Percentiles rank a stretch among this genome's conserved stretches.
These are phyloP conservation scores for Corella eumyota DNA, from an alignment of 23 tunicate species.

Conservation along the genomic window DNA sequence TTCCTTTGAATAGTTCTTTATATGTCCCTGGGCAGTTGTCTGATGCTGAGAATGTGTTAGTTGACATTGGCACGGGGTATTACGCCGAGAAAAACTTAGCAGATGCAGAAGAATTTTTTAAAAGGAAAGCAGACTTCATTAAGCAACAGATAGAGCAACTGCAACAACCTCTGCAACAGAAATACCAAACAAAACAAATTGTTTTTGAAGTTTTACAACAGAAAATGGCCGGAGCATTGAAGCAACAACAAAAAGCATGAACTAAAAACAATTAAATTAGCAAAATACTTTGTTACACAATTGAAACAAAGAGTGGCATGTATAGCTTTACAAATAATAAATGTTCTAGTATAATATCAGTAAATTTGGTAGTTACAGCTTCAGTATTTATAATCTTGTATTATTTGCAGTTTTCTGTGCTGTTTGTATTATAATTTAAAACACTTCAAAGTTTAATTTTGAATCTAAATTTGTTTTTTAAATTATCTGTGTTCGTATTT, in stretches of 20 bases:
- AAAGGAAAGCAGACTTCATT: constrained; percentile 73
- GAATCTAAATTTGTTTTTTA: no score
- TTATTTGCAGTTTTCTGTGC: no score
- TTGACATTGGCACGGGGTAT: constrained; percentile 84
- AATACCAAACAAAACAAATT: constrained; percentile 70
- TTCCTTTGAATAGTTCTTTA: constrained; percentile 78
- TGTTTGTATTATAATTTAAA: no score
- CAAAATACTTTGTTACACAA: no score
- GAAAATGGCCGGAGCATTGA: constrained; percentile 47
- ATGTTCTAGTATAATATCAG: no score
- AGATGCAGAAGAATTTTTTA: constrained; percentile 93
- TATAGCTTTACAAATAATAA: no score
- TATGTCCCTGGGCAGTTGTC: constrained; percentile 76
- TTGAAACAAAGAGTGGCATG: no score
- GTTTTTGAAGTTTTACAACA: constrained; percentile 68
- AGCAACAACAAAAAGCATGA: constrained; percentile 38
- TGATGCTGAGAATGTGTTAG: constrained; percentile 61
- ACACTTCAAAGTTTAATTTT: no score
- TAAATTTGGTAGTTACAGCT: no score
- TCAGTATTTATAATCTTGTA: no score
- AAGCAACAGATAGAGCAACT: constrained; percentile 87
- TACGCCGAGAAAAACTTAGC: constrained; percentile 65
- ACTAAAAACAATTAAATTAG: no score
- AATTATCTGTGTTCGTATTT: no score
- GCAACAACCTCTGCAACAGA: constrained; percentile 65